A percentile compares a stretch with the other conserved stretches of the same genome.
phyloP scores from a whole-genome alignment of 2,888 invertebrate genomes.

The Eurytoma adleriae region DNA sequence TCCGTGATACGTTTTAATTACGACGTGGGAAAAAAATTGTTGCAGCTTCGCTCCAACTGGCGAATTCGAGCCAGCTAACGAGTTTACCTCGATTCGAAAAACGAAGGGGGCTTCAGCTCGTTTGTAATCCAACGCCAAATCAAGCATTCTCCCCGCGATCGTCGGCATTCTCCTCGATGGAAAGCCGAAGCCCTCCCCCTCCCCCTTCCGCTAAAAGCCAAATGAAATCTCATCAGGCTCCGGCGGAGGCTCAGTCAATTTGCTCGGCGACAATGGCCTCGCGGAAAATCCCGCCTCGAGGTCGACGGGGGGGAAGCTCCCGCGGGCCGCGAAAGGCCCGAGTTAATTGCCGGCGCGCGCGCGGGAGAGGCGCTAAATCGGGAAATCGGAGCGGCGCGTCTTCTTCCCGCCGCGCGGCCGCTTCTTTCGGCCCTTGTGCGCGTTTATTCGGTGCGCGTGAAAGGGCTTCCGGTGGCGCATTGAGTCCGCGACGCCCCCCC shows the following conservation, averaged over 20 bases:
- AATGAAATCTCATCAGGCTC: constrained; percentile 45
- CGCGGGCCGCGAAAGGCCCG: not conserved
- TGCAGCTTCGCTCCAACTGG: not conserved
- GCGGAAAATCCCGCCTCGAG: constrained; percentile 25
- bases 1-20: no score
- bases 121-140: not conserved
- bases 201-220: constrained; percentile 20
- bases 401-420: not conserved
- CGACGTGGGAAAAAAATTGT: not conserved
- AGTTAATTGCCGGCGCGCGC: constrained; percentile 41
- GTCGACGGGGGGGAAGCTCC: no score
- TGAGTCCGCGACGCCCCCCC: constrained; percentile 56
- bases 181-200: not conserved
- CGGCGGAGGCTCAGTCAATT: constrained; percentile 27
- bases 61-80: no score
- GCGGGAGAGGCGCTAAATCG: not conserved
- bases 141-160: not conserved
- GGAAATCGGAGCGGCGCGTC: constrained; percentile 9
- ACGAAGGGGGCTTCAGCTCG: no score
- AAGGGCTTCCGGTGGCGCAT: constrained; percentile 71
- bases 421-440: not conserved
- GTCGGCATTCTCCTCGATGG: not conserved
- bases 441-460: constrained; percentile 66
- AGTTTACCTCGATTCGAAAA: no score
- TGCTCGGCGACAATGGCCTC: not conserved